These are phyloP conservation scores for Andrena hattorfiana DNA, from an alignment of 2,888 invertebrate species.

Conservation along the genomic window DNA sequence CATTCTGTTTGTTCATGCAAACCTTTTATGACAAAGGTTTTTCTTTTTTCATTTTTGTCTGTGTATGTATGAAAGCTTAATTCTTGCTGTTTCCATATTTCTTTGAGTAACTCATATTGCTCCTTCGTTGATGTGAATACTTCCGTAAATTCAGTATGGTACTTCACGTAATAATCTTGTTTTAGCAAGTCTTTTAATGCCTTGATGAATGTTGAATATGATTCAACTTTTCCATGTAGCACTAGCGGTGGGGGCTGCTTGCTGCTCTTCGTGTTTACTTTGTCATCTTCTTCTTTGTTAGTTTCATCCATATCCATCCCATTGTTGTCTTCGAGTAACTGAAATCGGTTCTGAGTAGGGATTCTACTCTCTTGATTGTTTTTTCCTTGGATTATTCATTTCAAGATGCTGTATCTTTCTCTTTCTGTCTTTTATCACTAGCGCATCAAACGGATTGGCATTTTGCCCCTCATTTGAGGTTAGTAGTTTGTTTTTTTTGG, in stretches of 20 bases:
- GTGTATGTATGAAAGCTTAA: constrained; percentile 4
- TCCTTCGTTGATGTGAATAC: not conserved
- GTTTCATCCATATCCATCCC: not conserved
- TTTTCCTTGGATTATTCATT: not conserved
- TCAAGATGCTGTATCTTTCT: not conserved
- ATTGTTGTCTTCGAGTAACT: not conserved
- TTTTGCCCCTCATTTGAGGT: not conserved
- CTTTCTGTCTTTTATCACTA: not conserved
- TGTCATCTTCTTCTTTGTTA: not conserved
- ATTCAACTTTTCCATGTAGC: not conserved
- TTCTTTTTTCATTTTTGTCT: constrained; percentile 11
- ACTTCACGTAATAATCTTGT: not conserved
- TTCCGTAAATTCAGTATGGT: not conserved
- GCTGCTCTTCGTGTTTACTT: not conserved
- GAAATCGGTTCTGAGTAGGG: not conserved
- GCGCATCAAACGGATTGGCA: not conserved
- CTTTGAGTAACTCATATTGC: not conserved
- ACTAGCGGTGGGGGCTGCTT: not conserved
- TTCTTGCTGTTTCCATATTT: not conserved
- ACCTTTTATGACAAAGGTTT: not conserved
- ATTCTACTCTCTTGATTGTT: not conserved
- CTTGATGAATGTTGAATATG: not conserved
- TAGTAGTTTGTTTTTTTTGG: not conserved
- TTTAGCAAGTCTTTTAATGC: not conserved
- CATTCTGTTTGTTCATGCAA: not conserved